A percentile compares a stretch with the other conserved stretches of the same genome.
These are phyloP conservation scores for Xyrichtys novacula DNA, from an alignment of 2,797 vertebrate species.

Conservation along the genomic window DNA sequence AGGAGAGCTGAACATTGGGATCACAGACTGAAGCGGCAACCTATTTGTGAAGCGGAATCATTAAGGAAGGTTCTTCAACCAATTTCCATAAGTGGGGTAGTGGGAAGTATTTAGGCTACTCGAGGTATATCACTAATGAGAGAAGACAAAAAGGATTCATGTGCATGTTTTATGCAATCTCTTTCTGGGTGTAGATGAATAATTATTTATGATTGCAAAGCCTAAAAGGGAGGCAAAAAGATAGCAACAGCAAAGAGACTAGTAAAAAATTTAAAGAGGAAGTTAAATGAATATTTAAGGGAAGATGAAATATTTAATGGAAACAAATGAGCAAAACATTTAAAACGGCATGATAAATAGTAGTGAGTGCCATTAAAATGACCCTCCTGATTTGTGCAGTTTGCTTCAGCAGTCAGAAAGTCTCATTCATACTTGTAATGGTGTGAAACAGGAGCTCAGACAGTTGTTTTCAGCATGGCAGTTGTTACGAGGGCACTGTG, in stretches of 20 bases:
- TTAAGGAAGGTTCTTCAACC: slow-evolving; percentile 77
- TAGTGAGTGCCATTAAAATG: slow-evolving; percentile 74
- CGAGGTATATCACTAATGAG: slow-evolving; percentile 87
- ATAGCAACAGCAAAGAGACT: slow-evolving; percentile 80
- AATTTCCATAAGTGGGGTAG: slow-evolving; percentile 86
- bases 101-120: slow-evolving; percentile 86
- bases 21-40: slow-evolving; percentile 72
- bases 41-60: slow-evolving; percentile 80
- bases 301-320: slow-evolving; percentile 88
- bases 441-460: slow-evolving; percentile 57
- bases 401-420: slow-evolving; percentile 69
- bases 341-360: slow-evolving; percentile 85
- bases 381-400: slow-evolving; percentile 65
- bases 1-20: slow-evolving; percentile 57
- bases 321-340: slow-evolving; percentile 89
- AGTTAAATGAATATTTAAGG: slow-evolving; percentile 90
- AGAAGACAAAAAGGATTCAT: slow-evolving; percentile 87
- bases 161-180: slow-evolving; percentile 88
- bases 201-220: slow-evolving; percentile 88
- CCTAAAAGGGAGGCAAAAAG: slow-evolving; percentile 82
- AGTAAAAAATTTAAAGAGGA: slow-evolving; percentile 86
- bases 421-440: slow-evolving; percentile 54
- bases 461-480: slow-evolving; percentile 75
- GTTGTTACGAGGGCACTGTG: slow-evolving; percentile 66
- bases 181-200: slow-evolving; percentile 85